These are phyloP conservation scores for Notothenia rossii DNA, from an alignment of 2,113 vertebrate genomes.

Conservation along the genomic window DNA sequence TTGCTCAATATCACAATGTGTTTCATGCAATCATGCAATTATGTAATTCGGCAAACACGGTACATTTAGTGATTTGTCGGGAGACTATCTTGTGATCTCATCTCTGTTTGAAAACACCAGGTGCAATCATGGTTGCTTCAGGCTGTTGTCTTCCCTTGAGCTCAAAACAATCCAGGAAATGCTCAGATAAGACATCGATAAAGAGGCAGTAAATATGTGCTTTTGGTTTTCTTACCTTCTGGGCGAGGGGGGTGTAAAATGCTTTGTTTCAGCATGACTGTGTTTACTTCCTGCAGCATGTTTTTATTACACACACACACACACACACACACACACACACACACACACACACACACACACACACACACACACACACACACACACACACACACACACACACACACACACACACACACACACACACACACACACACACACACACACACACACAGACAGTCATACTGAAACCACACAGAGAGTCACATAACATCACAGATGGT, in stretches of 20 bases:
- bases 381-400: too few relatives aligned
- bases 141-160: not conserved
- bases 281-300: not conserved
- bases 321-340: too few relatives aligned
- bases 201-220: not conserved
- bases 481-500: conserved; percentile 25
- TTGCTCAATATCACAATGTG: too few relatives aligned
- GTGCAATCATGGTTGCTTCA: too few relatives aligned
- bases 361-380: too few relatives aligned
- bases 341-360: too few relatives aligned
- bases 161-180: not conserved
- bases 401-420: too few relatives aligned
- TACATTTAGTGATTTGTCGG: not conserved
- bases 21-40: too few relatives aligned
- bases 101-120: not conserved
- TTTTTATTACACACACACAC: too few relatives aligned
- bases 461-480: too few relatives aligned
- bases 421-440: too few relatives aligned
- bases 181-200: not conserved
- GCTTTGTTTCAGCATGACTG: not conserved
- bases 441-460: too few relatives aligned
- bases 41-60: not conserved
- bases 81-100: not conserved
- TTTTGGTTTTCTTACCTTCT: not conserved
- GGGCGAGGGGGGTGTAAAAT: not conserved